phyloP scores from a whole-genome alignment of 2,888 invertebrate genomes.

The Andrena dorsata region DNA sequence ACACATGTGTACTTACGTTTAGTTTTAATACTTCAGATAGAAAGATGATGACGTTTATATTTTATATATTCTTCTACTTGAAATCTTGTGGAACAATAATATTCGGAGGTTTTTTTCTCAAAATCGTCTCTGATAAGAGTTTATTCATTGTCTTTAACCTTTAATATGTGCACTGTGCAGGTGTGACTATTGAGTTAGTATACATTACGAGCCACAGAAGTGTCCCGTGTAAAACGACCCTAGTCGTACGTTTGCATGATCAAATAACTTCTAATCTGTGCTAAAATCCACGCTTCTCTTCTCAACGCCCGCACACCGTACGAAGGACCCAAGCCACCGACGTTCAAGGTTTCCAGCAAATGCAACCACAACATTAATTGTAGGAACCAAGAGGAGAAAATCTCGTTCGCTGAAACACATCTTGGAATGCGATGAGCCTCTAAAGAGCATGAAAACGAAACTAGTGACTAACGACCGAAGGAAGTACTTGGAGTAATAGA shows the following conservation, averaged over 20 bases:
- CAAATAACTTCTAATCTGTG: constrained; percentile 8
- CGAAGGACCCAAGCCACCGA: constrained; percentile 10
- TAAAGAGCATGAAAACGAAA: constrained; percentile 2
- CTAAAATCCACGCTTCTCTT: constrained; percentile 39
- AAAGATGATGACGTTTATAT: no score
- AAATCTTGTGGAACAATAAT: no score
- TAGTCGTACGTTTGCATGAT: background rate
- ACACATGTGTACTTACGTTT: no score
- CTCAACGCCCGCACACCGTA: background rate
- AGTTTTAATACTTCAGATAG: no score
- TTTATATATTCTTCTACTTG: no score
- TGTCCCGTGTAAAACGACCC: no score
- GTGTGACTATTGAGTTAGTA: background rate
- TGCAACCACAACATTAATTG: constrained; percentile 6
- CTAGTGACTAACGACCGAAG: background rate
- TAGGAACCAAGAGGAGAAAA: constrained; percentile 37
- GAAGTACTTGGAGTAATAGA: background rate
- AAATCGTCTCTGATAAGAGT: no score
- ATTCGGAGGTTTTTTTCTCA: no score
- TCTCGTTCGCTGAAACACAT: constrained; percentile 36
- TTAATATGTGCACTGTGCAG: no score
- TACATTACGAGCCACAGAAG: background rate
- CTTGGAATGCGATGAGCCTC: constrained; percentile 9
- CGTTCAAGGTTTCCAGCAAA: constrained; percentile 34
- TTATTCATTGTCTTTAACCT: no score